Conservation (phyloP, 2,888 invertebrate genomes). For the Heliconius erato region DNA sequence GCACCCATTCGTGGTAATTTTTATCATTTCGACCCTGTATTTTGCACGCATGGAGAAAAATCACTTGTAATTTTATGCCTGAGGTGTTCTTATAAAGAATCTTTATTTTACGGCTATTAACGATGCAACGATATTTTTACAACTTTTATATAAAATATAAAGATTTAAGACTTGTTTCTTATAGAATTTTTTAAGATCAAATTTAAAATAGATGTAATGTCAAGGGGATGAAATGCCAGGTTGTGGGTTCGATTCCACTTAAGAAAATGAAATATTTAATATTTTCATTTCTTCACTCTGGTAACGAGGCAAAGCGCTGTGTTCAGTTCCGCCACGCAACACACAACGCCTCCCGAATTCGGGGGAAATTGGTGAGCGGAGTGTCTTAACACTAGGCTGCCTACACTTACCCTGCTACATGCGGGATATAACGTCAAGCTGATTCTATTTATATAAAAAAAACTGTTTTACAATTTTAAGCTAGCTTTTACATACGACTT, state of each 20-base stretch:
- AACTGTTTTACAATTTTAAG: too few relatives aligned
- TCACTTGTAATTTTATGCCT: conserved; percentile 39
- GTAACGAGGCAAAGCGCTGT: neutral
- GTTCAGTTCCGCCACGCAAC: neutral
- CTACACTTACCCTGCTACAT: neutral
- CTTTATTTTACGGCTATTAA: conserved; percentile 16
- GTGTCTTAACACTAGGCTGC: neutral
- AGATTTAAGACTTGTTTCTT: too few relatives aligned
- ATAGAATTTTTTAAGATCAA: too few relatives aligned
- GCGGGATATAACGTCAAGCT: too few relatives aligned
- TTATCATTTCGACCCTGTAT: conserved; percentile 53
- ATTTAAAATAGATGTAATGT: too few relatives aligned
- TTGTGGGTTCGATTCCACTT: too few relatives aligned
- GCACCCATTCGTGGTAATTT: conserved; percentile 46
- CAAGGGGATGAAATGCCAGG: too few relatives aligned
- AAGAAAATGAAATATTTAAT: neutral
- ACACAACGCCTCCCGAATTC: neutral
- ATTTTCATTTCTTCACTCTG: neutral
- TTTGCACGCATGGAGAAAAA: conserved; percentile 51
- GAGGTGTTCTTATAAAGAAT: conserved; percentile 41
- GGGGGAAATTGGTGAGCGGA: neutral
- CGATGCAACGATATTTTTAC: neutral
- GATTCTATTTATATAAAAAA: too few relatives aligned
- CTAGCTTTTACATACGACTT: too few relatives aligned
- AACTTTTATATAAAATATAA: neutral